phyloP scores from a whole-genome alignment of 1,140 invertebrate species.

The Paracyclopina nana region DNA sequence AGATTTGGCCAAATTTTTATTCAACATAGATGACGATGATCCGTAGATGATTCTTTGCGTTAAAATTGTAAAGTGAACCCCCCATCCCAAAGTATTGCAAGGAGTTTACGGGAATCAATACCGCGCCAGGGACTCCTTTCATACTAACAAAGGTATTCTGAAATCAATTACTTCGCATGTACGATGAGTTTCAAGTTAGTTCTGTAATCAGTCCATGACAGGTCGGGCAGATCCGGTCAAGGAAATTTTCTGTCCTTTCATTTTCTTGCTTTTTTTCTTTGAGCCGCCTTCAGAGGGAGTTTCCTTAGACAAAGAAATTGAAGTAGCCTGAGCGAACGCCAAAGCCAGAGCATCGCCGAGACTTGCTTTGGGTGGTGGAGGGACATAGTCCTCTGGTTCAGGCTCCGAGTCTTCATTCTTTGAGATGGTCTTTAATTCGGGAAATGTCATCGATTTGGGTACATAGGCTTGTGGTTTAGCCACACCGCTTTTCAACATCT shows the following conservation, averaged over 20 bases:
- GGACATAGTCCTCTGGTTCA: neutral
- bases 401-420: neutral
- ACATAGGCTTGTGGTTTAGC: too few relatives aligned
- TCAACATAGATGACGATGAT: too few relatives aligned
- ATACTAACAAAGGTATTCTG: too few relatives aligned
- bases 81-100: too few relatives aligned
- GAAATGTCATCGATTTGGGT: too few relatives aligned
- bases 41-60: too few relatives aligned
- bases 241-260: neutral
- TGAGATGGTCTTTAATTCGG: too few relatives aligned
- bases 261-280: slow-evolving; percentile 2
- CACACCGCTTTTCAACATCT: neutral
- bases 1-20: too few relatives aligned
- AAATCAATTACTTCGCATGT: neutral
- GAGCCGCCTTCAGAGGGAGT: neutral
- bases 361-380: neutral
- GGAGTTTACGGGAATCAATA: slow-evolving; percentile 2
- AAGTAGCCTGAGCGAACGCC: neutral
- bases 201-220: neutral
- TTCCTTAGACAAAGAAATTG: neutral
- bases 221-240: neutral
- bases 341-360: neutral
- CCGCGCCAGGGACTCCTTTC: neutral
- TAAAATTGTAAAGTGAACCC: too few relatives aligned
- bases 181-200: neutral